Base-by-base conservation (phyloP, 2,888 invertebrate genomes). In the Philereme transversata region DNA sequence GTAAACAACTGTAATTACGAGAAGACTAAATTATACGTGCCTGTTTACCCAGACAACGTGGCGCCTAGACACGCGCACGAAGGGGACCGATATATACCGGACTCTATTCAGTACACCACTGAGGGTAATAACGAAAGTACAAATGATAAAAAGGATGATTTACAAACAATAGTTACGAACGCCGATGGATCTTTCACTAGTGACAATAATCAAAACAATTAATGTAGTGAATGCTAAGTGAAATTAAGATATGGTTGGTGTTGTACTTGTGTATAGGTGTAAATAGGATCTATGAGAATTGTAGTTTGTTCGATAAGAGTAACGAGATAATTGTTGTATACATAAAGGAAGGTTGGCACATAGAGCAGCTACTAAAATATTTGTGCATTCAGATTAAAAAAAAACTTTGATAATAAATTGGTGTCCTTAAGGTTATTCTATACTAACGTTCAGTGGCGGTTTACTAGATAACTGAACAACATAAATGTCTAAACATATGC, bases 1-100 rank as follows among this genome's bases (percentile, higher is more conserved):
- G 70, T 75, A 4, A 73, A 73, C 33, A 75, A 69, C 64, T 83
- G 72, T 61, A 69, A 64, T 61, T 79, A 76, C 41, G 73, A 77
- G 4, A 84, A 82, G 67, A 70, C 81, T 7, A 86, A 84, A 65
- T 80, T 68, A 38, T 83, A 73, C 69, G 46, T 79, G 59, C 64
- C 78, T n/a, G 51, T 68, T 8, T 78, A 68, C 52, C 63, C 64
- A n/a, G 75, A 80, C n/a, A 81, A 75, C 56, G 74, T 69, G 8
- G 62, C 72, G 3, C 69, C 65, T 9, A 58, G 69, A 40, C 65
- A 40, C 5, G 35, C 70, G 4, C 70, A 68, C 46, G 67, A 72
- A 4, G 44, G 65, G 3, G 58, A 69, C 1, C 67, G 61, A 4
- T 77, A 56, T 56, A 62, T 62, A n/a, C 41, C 68, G 36, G 44